phyloP scores from a whole-genome alignment of 2,888 invertebrate genomes.

The Agrotis exclamationis region DNA sequence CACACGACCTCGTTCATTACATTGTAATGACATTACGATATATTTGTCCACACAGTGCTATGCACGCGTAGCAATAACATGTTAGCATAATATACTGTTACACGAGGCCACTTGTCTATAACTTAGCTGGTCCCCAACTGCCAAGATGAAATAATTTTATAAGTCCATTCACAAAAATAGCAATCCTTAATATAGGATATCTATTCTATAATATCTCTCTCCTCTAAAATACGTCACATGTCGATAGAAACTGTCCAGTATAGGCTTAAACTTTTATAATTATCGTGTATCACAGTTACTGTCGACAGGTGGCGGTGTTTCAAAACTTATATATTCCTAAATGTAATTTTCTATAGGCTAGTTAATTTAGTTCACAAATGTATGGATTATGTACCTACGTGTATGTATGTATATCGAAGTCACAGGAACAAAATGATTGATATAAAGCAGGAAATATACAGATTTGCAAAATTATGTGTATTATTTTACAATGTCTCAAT shows the following conservation, averaged over 20 bases:
- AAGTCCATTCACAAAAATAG: constrained; percentile 51
- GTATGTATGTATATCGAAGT: constrained; percentile 71
- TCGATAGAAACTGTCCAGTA: constrained; percentile 43
- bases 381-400: constrained; percentile 70
- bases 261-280: constrained; percentile 53
- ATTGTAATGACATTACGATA: constrained; percentile 54
- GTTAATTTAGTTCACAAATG: constrained; percentile 70
- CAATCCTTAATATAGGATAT: constrained; percentile 28
- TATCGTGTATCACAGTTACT: constrained; percentile 32
- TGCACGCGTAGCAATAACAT: constrained; percentile 44
- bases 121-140: constrained; percentile 46
- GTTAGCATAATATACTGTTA: constrained; percentile 59
- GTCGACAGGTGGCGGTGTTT: constrained; percentile 49
- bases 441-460: constrained; percentile 80
- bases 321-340: constrained; percentile 59
- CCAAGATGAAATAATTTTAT: constrained; percentile 53
- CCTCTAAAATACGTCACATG: constrained; percentile 29
- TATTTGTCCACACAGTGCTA: constrained; percentile 50
- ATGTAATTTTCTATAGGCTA: constrained; percentile 71
- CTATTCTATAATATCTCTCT: constrained; percentile 14
- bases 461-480: constrained; percentile 79
- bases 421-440: constrained; percentile 75
- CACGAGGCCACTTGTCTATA: constrained; percentile 46
- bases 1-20: constrained; percentile 4
- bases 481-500: constrained; percentile 59